Evolutionary conservation across 1,140 invertebrate species (phyloP).

Genomic region (Thalassaphorura encarpata): DNA sequence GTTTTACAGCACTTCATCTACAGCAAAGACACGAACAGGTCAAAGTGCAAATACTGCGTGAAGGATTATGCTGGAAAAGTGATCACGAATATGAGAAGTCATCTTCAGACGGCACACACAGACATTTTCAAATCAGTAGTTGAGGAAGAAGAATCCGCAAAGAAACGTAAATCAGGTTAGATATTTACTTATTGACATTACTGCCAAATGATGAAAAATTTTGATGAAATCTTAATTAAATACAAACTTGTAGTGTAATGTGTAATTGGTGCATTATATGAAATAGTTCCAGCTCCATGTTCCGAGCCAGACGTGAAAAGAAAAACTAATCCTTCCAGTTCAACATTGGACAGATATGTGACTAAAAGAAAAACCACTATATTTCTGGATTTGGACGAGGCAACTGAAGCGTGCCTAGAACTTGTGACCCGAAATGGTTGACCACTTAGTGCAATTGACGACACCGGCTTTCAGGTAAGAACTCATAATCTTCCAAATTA

Average conservation of each 20-base stretch:
- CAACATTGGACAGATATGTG: too few relatives aligned
- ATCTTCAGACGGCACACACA: neutral
- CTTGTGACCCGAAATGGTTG: neutral
- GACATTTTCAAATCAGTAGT: neutral
- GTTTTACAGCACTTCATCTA: too few relatives aligned
- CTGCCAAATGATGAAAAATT: neutral
- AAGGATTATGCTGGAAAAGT: neutral
- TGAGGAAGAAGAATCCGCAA: neutral
- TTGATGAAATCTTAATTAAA: too few relatives aligned
- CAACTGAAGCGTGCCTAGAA: neutral
- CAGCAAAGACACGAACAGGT: neutral
- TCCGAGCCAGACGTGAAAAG: neutral
- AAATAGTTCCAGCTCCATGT: neutral
- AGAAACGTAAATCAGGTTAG: neutral
- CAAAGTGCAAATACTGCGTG: neutral
- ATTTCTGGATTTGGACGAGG: neutral
- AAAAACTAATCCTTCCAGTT: neutral
- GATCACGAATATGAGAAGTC: neutral
- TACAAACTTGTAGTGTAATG: too few relatives aligned
- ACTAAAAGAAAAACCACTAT: neutral
- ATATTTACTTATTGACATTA: neutral
- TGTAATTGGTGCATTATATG: too few relatives aligned
- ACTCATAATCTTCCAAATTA: too few relatives aligned
- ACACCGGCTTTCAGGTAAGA: too few relatives aligned
- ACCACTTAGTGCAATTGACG: neutral